Percentiles rank a stretch among this genome's conserved stretches.
phyloP scores from a whole-genome alignment of 1,140 invertebrate species.

The Drosophila kohkoa region DNA sequence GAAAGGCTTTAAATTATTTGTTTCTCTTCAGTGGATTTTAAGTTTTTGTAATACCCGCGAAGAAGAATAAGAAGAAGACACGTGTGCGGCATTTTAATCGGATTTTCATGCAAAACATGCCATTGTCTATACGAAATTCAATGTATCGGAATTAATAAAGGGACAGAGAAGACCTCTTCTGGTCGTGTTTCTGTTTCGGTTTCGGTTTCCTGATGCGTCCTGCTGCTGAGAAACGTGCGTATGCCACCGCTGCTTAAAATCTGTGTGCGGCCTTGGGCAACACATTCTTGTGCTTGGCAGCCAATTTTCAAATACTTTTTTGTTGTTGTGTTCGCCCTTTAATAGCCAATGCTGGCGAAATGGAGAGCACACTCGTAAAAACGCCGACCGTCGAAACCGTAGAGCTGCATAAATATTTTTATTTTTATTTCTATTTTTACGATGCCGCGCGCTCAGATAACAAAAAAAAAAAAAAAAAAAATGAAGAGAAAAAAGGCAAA shows the following conservation, averaged over 20 bases:
- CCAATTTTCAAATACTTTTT: constrained; percentile 65
- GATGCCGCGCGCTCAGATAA: constrained; percentile 57
- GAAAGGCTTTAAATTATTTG: constrained; percentile 62
- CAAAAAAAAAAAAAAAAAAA: constrained; percentile 28
- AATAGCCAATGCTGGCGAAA: constrained; percentile 60
- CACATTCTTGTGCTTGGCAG: constrained; percentile 45
- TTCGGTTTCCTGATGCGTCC: not conserved
- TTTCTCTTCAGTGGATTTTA: constrained; percentile 22
- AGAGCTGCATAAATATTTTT: constrained; percentile 78
- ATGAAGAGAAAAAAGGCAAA: constrained; percentile 1
- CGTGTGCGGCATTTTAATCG: constrained; percentile 68
- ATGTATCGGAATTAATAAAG: constrained; percentile 81
- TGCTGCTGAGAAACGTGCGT: constrained; percentile 37
- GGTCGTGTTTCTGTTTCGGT: not conserved
- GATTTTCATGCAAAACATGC: constrained; percentile 70
- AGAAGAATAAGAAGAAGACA: constrained; percentile 12
- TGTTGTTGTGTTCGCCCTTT: constrained; percentile 53
- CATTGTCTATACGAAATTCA: constrained; percentile 77
- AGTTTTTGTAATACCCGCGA: constrained; percentile 26
- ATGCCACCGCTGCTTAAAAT: constrained; percentile 43
- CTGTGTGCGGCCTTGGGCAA: constrained; percentile 31
- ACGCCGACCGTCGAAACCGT: constrained; percentile 43
- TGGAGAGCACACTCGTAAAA: constrained; percentile 55
- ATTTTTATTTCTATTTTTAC: constrained; percentile 78
- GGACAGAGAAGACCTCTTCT: constrained; percentile 23